A percentile compares a stretch with the other conserved stretches of the same genome.
Conservation (phyloP, 2,113 vertebrate species). For the Oreotrochilus melanogaster region DNA sequence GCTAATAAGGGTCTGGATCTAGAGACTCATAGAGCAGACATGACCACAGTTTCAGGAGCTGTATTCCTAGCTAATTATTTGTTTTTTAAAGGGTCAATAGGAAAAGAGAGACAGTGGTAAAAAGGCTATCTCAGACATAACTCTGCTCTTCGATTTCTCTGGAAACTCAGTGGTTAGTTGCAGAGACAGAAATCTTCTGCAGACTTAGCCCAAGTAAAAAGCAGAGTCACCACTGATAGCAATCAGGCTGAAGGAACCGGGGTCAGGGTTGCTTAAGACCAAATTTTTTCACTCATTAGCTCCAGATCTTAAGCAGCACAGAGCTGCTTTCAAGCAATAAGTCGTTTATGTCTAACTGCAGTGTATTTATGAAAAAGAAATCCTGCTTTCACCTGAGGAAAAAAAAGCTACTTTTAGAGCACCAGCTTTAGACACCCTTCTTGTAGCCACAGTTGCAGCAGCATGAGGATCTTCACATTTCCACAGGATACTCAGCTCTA, state of each 20-base stretch:
- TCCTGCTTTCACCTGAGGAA: constrained; percentile 17
- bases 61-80: not conserved
- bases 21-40: not conserved
- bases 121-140: rapidly evolving
- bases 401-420: constrained; percentile 28
- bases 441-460: not conserved
- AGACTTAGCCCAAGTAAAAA: not conserved
- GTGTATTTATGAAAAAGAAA: constrained; percentile 18
- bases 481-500: not conserved
- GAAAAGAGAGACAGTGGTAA: not conserved
- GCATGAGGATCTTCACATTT: not conserved
- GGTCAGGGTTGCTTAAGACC: not conserved
- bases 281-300: not conserved
- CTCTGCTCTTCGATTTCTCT: not conserved
- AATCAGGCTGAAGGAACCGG: not conserved
- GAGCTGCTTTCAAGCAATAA: constrained; percentile 18
- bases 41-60: not conserved
- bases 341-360: constrained; percentile 1
- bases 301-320: not conserved
- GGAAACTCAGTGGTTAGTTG: not conserved
- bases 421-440: not conserved
- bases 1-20: not conserved
- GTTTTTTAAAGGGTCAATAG: not conserved
- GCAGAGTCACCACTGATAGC: rapidly evolving
- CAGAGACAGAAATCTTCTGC: not conserved